Percentiles rank a stretch among this genome's conserved stretches.
These are phyloP conservation scores for Empis stercorea DNA, from an alignment of 2,888 invertebrate genomes.

Conservation along the genomic window DNA sequence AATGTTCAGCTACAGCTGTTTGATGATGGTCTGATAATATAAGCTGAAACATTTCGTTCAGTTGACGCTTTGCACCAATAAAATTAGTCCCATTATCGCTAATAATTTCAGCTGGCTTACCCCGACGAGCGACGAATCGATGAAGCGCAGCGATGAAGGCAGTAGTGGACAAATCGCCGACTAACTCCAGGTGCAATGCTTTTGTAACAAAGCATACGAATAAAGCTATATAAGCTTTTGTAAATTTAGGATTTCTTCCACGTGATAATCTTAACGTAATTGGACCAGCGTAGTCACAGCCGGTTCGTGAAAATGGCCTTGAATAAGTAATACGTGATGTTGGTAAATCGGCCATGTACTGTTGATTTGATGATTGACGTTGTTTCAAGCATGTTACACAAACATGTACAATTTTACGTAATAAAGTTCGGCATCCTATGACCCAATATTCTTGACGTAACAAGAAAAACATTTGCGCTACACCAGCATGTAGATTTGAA, in stretches of 20 bases:
- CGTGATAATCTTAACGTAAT: slow-evolving; percentile 10
- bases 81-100: too few species aligned
- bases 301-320: slow-evolving; percentile 8
- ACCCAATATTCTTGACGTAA: background rate
- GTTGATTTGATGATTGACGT: too few species aligned
- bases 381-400: background rate
- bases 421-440: background rate
- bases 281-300: slow-evolving; percentile 14
- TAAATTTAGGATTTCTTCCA: slow-evolving; percentile 6
- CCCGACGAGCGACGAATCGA: slow-evolving; percentile 19
- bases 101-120: slow-evolving; percentile 13
- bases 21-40: too few species aligned
- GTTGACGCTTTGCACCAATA: too few species aligned
- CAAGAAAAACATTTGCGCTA: background rate
- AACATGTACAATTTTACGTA: background rate
- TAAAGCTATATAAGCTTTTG: slow-evolving; percentile 15
- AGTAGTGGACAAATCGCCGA: slow-evolving; percentile 8
- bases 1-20: too few species aligned
- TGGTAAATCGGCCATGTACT: slow-evolving; percentile 18
- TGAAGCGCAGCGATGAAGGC: slow-evolving; percentile 15
- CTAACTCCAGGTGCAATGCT: slow-evolving; percentile 5
- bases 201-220: slow-evolving; percentile 15
- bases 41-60: too few species aligned
- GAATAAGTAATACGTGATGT: background rate
- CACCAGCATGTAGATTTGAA: background rate